Conservation (phyloP, 2,113 vertebrate genomes). For the Steatornis caripensis region DNA sequence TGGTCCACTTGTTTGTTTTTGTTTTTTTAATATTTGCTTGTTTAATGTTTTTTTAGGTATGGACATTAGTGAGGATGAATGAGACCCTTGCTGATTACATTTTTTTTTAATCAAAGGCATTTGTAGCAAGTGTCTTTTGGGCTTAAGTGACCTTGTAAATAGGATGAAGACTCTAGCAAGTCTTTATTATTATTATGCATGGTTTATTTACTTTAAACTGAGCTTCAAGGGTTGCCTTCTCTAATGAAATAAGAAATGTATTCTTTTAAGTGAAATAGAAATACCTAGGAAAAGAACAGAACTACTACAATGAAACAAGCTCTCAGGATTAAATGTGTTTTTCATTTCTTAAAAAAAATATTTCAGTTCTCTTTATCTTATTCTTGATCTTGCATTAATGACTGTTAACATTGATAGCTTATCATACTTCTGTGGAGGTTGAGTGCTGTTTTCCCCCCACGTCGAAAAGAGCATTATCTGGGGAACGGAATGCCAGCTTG, state of each 20-base stretch:
- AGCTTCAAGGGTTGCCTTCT: neutral
- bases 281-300: neutral
- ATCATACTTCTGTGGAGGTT: neutral
- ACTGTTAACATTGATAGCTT: neutral
- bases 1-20: neutral
- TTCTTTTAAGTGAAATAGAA: neutral
- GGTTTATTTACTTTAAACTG: neutral
- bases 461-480: neutral
- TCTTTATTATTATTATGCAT: neutral
- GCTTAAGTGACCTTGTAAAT: neutral
- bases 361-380: neutral
- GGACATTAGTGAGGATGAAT: neutral
- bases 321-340: neutral
- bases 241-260: neutral
- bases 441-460: neutral
- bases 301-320: neutral
- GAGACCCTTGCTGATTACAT: neutral
- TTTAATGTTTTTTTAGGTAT: neutral
- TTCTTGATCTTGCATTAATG: neutral
- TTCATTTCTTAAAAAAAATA: neutral
- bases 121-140: neutral
- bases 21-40: too few species aligned
- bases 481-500: neutral
- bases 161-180: neutral
- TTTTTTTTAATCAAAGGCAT: neutral